Base-by-base conservation (phyloP, 2,113 vertebrate genomes). In the Festucalex cinctus region DNA sequence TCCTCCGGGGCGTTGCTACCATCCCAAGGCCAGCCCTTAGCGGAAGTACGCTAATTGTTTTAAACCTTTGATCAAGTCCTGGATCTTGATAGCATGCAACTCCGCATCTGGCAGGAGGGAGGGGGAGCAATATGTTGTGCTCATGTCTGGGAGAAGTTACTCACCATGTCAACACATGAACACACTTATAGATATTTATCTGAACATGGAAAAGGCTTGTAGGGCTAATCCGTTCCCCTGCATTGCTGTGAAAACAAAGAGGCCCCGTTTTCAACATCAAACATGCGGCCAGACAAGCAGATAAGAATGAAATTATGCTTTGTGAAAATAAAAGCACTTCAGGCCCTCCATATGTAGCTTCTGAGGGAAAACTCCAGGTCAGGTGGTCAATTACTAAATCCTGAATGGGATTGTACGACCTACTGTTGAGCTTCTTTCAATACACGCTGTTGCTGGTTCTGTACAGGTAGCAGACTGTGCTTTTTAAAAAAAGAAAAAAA, bases 31-130 rank as follows among this genome's bases (percentile, higher is more conserved):
- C 83, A 81, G 68, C 79, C 84, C 73, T 84, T 56, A 75, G 81
- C 88, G 87, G 89, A 89, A 86, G 85, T 82, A 68, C 79, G 77
- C 84, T 90, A 91, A 90, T 90, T 88, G 84, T 84, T 82, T 79
- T 76, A 84, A 85, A 62, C 79, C 83, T 91, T 91, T 90, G 86
- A 90, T 91, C 87, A 88, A 79, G 85, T 86, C 80, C 82, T 78
- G 70, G 17, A 83, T 85, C 86, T 89, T 83, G 84, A 90, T 90
- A 88, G 86, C 89, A 82, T 77, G 81, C 79, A 70, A 72, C 84
- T 75, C 77, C 79, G 48, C 64, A 65, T 65, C 64, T 65, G 64
- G 64, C 46, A n/a, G 37, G 54, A 70, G 80, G 74, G 80, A 87
- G 80, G 82, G 80, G 76, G 70, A 36, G 68, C 0, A 65, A 81